Percentiles rank a stretch among this genome's conserved stretches.
Conservation (phyloP, 2,797 vertebrate species). For the Ara ararauna region DNA sequence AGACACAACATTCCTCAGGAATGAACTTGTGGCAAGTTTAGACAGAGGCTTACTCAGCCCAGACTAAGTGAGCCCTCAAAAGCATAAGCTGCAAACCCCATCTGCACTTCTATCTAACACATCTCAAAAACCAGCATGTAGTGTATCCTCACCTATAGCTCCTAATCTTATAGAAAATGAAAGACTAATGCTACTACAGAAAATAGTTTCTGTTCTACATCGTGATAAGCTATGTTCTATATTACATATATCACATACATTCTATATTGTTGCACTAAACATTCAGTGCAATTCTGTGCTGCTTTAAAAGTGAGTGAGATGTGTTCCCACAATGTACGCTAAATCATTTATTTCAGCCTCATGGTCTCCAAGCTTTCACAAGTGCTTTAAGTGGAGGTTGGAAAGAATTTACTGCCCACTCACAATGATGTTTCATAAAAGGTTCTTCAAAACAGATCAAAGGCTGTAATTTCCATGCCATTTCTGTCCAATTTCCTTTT, state of each 20-base stretch:
- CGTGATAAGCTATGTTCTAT: not conserved
- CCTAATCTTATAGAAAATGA: constrained; percentile 67
- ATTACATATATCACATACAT: not conserved
- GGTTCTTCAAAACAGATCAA: constrained; percentile 77
- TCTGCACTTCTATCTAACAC: not conserved
- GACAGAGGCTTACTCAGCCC: not conserved
- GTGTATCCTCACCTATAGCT: not conserved
- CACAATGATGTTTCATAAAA: constrained; percentile 76
- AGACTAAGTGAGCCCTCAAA: not conserved
- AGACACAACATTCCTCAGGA: not conserved
- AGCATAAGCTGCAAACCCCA: not conserved
- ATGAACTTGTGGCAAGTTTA: not conserved
- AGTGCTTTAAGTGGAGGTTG: constrained; percentile 73
- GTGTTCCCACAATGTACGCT: constrained; percentile 45
- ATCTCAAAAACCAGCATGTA: not conserved
- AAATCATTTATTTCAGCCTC: constrained; percentile 71
- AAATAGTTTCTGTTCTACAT: constrained; percentile 28
- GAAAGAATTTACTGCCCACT: constrained; percentile 77
- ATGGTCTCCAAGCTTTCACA: constrained; percentile 67
- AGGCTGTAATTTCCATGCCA: constrained; percentile 82
- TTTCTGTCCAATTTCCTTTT: constrained; percentile 83
- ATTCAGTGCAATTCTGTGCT: constrained; percentile 50
- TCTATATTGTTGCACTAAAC: constrained; percentile 43
- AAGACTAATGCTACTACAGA: constrained; percentile 29
- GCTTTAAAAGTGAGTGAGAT: constrained; percentile 53